Evolutionary conservation across 53 echinoderm and acorn worm genomes (phyloP).

Genomic region (Echinarachnius parma): DNA sequence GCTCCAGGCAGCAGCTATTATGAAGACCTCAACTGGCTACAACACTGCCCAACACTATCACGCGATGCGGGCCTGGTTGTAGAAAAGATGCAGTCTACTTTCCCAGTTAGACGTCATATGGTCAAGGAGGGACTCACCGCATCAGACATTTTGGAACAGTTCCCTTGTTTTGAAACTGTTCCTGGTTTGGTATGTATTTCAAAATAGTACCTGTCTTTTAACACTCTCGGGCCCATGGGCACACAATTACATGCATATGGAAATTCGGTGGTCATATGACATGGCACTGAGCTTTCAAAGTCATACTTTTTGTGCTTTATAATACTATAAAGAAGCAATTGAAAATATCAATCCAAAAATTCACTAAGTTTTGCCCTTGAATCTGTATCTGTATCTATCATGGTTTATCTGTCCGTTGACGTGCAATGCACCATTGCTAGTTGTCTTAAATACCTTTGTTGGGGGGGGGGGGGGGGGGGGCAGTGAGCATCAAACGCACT

Average conservation of each 20-base stretch:
- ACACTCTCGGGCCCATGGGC: slow-evolving; percentile 17
- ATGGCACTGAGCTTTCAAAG: slow-evolving; percentile 5
- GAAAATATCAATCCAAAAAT: slow-evolving; percentile 17
- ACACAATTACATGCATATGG: slow-evolving; percentile 7
- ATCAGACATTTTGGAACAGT: slow-evolving; percentile 25
- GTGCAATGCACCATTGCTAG: slow-evolving; percentile 16
- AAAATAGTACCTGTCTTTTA: slow-evolving; percentile 16
- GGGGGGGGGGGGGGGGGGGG: too few species aligned
- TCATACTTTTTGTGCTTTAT: slow-evolving; percentile 10
- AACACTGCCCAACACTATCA: slow-evolving; percentile 31
- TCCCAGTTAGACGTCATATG: slow-evolving; percentile 36
- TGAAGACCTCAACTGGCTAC: slow-evolving; percentile 46
- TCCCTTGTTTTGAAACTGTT: slow-evolving; percentile 38
- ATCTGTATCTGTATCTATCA: slow-evolving; percentile 22
- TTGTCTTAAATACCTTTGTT: slow-evolving; percentile 13
- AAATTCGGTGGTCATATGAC: slow-evolving; percentile 7
- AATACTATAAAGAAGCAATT: slow-evolving; percentile 8
- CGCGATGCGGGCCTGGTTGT: slow-evolving; percentile 25
- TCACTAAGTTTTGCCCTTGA: slow-evolving; percentile 9
- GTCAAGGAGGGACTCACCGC: slow-evolving; percentile 31
- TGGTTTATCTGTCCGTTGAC: slow-evolving; percentile 11
- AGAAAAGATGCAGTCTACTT: slow-evolving; percentile 43
- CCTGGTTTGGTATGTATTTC: slow-evolving; percentile 37
- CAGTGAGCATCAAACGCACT: background rate
- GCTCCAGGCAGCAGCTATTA: slow-evolving; percentile 28